Conservation (phyloP, 2,113 vertebrate species). For the Bungarus multicinctus region DNA sequence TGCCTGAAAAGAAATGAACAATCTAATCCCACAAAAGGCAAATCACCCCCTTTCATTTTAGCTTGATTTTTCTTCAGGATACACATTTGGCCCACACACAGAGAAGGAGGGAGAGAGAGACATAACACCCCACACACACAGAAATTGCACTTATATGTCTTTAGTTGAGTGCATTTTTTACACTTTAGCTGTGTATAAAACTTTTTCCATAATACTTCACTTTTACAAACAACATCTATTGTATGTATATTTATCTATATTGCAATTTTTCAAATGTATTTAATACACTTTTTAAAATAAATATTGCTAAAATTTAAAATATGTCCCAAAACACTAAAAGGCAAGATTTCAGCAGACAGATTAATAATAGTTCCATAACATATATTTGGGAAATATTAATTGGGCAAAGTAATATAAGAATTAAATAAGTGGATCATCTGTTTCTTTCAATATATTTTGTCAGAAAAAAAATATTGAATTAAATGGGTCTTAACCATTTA, state of each 20-base stretch:
- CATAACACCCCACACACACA: accelerated
- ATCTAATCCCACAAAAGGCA: neutral
- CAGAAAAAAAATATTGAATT: neutral
- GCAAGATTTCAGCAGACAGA: neutral
- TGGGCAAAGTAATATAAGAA: neutral
- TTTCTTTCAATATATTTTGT: neutral
- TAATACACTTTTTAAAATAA: neutral
- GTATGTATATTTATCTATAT: neutral
- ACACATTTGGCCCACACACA: neutral
- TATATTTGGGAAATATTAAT: neutral
- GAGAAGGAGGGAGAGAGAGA: neutral
- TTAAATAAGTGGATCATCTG: neutral
- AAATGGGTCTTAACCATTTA: neutral
- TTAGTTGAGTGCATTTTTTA: neutral
- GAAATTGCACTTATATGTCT: neutral
- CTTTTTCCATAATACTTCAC: neutral
- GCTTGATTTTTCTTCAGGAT: neutral
- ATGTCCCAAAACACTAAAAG: neutral
- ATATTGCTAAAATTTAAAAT: neutral
- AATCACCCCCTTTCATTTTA: neutral
- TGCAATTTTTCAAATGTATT: neutral
- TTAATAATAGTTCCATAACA: neutral
- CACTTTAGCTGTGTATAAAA: neutral
- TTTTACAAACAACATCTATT: neutral
- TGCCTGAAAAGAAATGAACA: neutral